A percentile compares a stretch with the other conserved stretches of the same genome.
Evolutionary conservation across 2,888 invertebrate genomes (phyloP).

Genomic region (Drosophila paranaensis): DNA sequence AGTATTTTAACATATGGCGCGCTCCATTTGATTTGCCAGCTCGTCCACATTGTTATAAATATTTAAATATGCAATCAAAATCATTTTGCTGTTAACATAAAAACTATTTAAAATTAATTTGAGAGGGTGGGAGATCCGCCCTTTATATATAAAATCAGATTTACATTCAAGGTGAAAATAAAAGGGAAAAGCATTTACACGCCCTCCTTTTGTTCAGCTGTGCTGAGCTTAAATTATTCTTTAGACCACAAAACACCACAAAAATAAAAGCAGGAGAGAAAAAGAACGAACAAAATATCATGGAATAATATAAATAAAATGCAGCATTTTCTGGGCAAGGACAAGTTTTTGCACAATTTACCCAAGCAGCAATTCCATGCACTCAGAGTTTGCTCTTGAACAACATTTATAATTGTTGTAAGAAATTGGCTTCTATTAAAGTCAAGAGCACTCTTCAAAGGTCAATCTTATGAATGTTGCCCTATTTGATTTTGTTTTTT

Average conservation of each 20-base stretch:
- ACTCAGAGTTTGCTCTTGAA: neutral
- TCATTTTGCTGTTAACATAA: constrained; percentile 18
- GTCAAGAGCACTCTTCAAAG: neutral
- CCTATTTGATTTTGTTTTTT: neutral
- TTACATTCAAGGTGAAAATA: constrained; percentile 13
- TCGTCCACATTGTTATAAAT: constrained; percentile 26
- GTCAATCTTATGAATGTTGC: neutral
- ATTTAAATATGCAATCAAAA: constrained; percentile 24
- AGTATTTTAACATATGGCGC: constrained; percentile 24
- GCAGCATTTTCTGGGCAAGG: constrained; percentile 10
- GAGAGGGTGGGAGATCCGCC: neutral
- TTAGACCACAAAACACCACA: constrained; percentile 6
- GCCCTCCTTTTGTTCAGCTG: constrained; percentile 8
- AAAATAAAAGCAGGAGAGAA: neutral
- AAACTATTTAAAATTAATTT: constrained; percentile 7
- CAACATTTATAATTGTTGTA: constrained; percentile 6
- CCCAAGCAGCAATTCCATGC: constrained; percentile 1
- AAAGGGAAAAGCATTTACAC: constrained; percentile 5
- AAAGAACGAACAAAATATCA: neutral
- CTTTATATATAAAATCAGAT: constrained; percentile 11
- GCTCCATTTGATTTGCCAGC: constrained; percentile 33
- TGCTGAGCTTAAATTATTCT: constrained; percentile 31
- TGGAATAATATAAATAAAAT: constrained; percentile 32
- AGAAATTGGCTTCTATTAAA: constrained; percentile 8
- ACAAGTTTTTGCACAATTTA: neutral